A percentile compares a stretch with the other conserved stretches of the same genome.
Evolutionary conservation across 2,888 invertebrate genomes (phyloP).

Genomic region (Adelognathus sp.): DNA sequence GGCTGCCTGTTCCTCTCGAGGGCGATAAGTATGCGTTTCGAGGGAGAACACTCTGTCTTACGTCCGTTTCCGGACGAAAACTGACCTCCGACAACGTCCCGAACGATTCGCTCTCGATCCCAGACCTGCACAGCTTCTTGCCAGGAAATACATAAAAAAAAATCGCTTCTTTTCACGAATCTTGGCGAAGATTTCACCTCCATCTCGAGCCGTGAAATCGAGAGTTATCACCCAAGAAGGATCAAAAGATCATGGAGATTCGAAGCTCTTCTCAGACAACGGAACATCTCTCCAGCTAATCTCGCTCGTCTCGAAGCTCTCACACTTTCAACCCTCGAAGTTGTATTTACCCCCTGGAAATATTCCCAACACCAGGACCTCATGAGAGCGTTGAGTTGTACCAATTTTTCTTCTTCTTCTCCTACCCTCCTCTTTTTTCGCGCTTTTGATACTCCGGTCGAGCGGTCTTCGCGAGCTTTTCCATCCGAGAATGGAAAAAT

Average conservation of each 20-base stretch:
- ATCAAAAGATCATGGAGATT: not conserved
- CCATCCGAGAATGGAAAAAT: constrained; percentile 64
- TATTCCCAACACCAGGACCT: constrained; percentile 64
- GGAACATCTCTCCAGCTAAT: not conserved
- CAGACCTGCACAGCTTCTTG: no score
- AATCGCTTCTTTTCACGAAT: no score
- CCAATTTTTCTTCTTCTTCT: constrained; percentile 40
- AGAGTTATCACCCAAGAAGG: no score
- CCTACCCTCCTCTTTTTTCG: not conserved
- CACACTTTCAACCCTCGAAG: not conserved
- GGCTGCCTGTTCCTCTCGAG: constrained; percentile 65
- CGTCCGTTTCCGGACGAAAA: constrained; percentile 40
- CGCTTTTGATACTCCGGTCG: not conserved
- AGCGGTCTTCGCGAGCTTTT: not conserved
- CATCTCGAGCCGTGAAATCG: no score
- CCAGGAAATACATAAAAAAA: no score
- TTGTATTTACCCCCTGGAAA: constrained; percentile 63
- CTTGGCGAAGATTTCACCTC: no score
- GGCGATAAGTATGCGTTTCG: constrained; percentile 68
- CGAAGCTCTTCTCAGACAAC: not conserved
- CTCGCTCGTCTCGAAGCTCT: not conserved
- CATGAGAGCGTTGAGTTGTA: constrained; percentile 59
- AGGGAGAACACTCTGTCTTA: constrained; percentile 61
- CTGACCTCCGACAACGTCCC: constrained; percentile 53
- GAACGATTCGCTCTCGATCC: not conserved